These are phyloP conservation scores for Pelobates cultripes DNA, from an alignment of 2,797 vertebrate species.

Conservation along the genomic window DNA sequence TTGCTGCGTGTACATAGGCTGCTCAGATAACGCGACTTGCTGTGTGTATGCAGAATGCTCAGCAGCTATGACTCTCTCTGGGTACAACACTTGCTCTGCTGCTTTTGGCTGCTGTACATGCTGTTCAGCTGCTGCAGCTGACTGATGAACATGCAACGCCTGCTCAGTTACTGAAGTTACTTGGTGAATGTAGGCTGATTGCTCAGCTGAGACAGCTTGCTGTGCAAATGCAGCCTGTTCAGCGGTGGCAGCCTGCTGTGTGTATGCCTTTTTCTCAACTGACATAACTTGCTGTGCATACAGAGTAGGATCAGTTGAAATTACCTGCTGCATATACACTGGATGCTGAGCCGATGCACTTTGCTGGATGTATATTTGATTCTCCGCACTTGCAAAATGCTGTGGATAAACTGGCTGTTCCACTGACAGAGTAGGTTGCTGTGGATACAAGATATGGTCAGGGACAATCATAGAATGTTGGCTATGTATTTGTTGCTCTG, in stretches of 20 bases:
- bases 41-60: too few relatives aligned
- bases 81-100: neutral
- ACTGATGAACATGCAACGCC: too few relatives aligned
- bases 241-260: conserved; percentile 15
- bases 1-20: neutral
- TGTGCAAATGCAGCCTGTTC: conserved; percentile 9
- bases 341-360: neutral
- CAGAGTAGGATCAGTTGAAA: conserved; percentile 13
- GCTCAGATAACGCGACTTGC: neutral
- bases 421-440: conserved; percentile 25
- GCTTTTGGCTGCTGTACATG: neutral
- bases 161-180: too few relatives aligned
- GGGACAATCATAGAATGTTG: conserved; percentile 59
- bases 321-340: conserved; percentile 6
- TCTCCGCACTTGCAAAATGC: conserved; percentile 58
- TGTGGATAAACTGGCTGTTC: conserved; percentile 40
- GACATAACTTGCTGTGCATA: conserved; percentile 11
- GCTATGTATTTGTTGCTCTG: conserved; percentile 32
- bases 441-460: conserved; percentile 13
- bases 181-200: neutral
- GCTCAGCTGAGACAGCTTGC: neutral
- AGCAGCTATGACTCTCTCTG: neutral
- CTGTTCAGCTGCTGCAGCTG: too few relatives aligned
- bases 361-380: neutral
- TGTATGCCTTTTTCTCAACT: conserved; percentile 38